Conservation (phyloP, 92 coral and sea anemone genomes). For the Scolanthus callimorphus region DNA sequence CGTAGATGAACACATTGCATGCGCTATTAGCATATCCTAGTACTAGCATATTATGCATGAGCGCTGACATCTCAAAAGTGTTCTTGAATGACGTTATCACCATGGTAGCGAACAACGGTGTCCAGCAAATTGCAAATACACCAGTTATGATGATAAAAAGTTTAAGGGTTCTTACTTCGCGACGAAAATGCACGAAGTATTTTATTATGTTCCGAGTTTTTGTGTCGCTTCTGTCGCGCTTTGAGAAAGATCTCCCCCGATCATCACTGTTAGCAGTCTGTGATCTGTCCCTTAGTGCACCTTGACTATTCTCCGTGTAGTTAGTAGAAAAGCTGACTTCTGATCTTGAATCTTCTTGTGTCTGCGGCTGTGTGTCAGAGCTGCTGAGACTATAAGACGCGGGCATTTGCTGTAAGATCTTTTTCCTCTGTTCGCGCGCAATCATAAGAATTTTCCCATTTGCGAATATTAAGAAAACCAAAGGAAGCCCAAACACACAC, state of each 20-base stretch:
- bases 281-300: not conserved
- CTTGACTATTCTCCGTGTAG: conserved; percentile 6
- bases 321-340: not conserved
- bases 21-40: conserved; percentile 29
- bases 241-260: not conserved
- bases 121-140: conserved; percentile 25
- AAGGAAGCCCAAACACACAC: conserved; percentile 33
- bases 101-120: conserved; percentile 12
- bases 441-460: conserved; percentile 44
- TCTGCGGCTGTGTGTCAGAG: not conserved
- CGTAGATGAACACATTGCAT: conserved; percentile 32
- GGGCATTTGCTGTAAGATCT: conserved; percentile 8
- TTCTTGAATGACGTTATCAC: conserved; percentile 4
- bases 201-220: not conserved
- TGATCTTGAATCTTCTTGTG: not conserved
- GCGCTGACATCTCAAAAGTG: not conserved
- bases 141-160: conserved; percentile 24
- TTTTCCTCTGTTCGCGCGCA: conserved; percentile 46
- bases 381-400: not conserved
- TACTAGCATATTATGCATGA: conserved; percentile 9
- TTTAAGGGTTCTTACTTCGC: conserved; percentile 19
- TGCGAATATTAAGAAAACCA: conserved; percentile 45
- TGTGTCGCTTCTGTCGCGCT: not conserved
- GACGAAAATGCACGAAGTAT: not conserved
- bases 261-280: not conserved